Percentiles rank a stretch among this genome's conserved stretches.
Conservation (phyloP, 2,113 vertebrate genomes). For the Junco hyemalis region DNA sequence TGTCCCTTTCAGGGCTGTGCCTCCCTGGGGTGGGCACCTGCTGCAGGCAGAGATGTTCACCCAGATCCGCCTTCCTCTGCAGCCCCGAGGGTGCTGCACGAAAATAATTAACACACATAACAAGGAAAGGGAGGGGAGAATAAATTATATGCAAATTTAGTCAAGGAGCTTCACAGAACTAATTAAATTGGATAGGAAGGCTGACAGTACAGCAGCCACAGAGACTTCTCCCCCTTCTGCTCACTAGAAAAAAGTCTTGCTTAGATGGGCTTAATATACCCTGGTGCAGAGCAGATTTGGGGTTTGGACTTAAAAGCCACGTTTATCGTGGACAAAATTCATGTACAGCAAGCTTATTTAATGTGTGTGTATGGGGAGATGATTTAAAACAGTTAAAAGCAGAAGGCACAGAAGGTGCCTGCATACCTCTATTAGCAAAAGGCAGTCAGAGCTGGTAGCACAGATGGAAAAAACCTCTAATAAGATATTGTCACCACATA, state of each 20-base stretch:
- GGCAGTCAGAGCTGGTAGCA: background rate
- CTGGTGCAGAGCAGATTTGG: background rate
- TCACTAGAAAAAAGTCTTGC: background rate
- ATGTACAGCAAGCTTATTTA: background rate
- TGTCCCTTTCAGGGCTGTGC: fast-evolving
- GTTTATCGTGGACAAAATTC: background rate
- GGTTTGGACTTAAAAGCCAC: background rate
- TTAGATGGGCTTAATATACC: background rate
- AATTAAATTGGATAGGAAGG: conserved; percentile 50
- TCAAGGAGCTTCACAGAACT: conserved; percentile 45
- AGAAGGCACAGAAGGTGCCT: background rate
- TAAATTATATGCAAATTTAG: conserved; percentile 59
- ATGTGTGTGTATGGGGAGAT: background rate
- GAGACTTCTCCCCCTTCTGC: background rate
- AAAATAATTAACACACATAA: conserved; percentile 51
- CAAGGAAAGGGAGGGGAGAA: conserved; percentile 39
- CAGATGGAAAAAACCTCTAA: background rate
- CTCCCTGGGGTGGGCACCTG: background rate
- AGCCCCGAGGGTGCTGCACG: background rate
- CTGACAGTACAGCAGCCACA: conserved; percentile 23
- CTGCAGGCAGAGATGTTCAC: background rate
- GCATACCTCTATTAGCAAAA: background rate
- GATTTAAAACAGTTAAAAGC: background rate
- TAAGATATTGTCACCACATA: background rate
- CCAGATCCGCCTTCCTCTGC: background rate